phyloP scores from a whole-genome alignment of 1,140 invertebrate species.

The Drosophila rufa region DNA sequence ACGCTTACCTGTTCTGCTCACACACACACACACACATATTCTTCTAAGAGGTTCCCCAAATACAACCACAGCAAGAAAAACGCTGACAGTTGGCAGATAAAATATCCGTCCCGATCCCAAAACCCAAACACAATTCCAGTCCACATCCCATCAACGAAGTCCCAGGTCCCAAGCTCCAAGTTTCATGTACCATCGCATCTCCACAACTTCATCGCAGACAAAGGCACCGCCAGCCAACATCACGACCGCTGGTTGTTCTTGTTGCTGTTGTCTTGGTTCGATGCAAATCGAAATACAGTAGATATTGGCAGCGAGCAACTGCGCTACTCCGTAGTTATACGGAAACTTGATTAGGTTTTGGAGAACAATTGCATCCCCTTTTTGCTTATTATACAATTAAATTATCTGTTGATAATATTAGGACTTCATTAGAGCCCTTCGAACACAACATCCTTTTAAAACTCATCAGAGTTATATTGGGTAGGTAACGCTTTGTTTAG shows the following conservation, averaged over 20 bases:
- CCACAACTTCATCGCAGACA: conserved; percentile 35
- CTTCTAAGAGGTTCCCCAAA: conserved; percentile 34
- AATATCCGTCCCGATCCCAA: conserved; percentile 46
- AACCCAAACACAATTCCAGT: conserved; percentile 21
- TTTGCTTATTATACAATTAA: too few relatives aligned
- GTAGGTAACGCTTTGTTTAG: too few relatives aligned
- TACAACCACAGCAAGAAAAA: conserved; percentile 15
- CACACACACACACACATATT: conserved; percentile 1
- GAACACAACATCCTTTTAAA: too few relatives aligned
- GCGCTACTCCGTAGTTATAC: too few relatives aligned
- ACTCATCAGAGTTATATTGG: too few relatives aligned
- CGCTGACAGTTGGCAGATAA: conserved; percentile 33
- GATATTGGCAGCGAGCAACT: conserved; percentile 3
- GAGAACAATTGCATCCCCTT: too few relatives aligned
- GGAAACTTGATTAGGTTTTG: too few relatives aligned
- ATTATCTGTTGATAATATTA: too few relatives aligned
- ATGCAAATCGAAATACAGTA: conserved; percentile 53
- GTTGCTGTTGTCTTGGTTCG: conserved; percentile 21
- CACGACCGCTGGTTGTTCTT: conserved; percentile 24
- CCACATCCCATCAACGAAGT: conserved; percentile 15
- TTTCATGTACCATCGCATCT: conserved; percentile 22
- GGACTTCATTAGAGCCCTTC: too few relatives aligned
- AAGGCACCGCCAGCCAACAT: conserved; percentile 49
- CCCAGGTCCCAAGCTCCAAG: conserved; percentile 10
- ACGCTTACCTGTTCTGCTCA: conserved; percentile 46